These are phyloP conservation scores for Orussus abietinus DNA, from an alignment of 1,140 invertebrate species.

Conservation along the genomic window DNA sequence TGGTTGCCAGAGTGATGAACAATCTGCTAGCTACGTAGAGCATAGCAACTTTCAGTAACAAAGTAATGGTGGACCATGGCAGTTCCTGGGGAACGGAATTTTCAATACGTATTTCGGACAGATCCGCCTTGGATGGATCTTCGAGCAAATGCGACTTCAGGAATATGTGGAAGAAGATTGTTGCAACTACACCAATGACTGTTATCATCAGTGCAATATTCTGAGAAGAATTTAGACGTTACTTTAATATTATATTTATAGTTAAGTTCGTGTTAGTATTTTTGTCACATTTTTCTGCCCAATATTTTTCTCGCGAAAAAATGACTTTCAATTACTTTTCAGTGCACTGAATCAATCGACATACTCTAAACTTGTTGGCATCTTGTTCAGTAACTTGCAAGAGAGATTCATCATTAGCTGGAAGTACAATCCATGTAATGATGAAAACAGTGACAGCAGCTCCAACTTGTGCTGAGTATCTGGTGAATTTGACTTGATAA, in stretches of 20 bases:
- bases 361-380: slow-evolving; percentile 72
- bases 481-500: slow-evolving; percentile 31
- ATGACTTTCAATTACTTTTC: too few relatives aligned
- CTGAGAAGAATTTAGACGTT: slow-evolving; percentile 46
- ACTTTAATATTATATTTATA: too few relatives aligned
- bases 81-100: slow-evolving; percentile 17
- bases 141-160: slow-evolving; percentile 45
- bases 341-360: too few relatives aligned
- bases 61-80: slow-evolving; percentile 27
- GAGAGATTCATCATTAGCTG: slow-evolving; percentile 53
- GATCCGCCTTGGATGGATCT: too few relatives aligned
- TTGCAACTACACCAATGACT: slow-evolving; percentile 55
- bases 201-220: slow-evolving; percentile 58
- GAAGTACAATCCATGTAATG: slow-evolving; percentile 70
- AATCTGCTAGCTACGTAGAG: slow-evolving; percentile 78
- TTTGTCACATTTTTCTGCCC: too few relatives aligned
- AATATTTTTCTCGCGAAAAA: too few relatives aligned
- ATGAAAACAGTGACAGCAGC: slow-evolving; percentile 75
- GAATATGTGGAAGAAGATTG: slow-evolving; percentile 59
- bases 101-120: not conserved
- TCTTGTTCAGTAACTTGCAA: slow-evolving; percentile 65
- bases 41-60: slow-evolving; percentile 43
- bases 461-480: slow-evolving; percentile 79
- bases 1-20: slow-evolving; percentile 78
- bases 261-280: too few relatives aligned